Conservation (phyloP, 2,888 invertebrate species). For the Pandemis corylana region DNA sequence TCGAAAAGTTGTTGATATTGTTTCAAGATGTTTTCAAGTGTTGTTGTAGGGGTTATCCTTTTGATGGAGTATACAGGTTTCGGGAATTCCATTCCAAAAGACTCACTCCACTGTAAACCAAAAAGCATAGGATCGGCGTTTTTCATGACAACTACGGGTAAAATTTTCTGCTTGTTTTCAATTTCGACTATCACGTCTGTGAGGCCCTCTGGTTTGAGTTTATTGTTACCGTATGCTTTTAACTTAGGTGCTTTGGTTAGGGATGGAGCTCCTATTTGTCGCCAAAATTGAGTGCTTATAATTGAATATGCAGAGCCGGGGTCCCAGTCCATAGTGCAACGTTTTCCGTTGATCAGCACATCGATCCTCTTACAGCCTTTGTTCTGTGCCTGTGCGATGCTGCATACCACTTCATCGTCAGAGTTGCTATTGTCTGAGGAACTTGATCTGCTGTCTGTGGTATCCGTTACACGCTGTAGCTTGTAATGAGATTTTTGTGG, state of each 20-base stretch:
- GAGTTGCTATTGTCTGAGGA: not conserved
- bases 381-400: not conserved
- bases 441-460: not conserved
- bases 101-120: slow-evolving; percentile 29
- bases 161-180: not conserved
- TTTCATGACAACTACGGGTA: not conserved
- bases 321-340: not conserved
- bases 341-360: not conserved
- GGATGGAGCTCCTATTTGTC: slow-evolving; percentile 7
- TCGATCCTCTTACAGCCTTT: not conserved
- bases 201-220: not conserved
- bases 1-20: too few species aligned
- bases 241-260: too few species aligned
- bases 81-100: slow-evolving; percentile 3
- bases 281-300: not conserved
- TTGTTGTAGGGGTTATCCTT: slow-evolving; percentile 1
- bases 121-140: not conserved
- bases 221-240: not conserved
- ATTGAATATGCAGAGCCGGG: not conserved
- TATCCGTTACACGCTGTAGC: not conserved
- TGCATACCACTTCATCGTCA: not conserved
- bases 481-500: too few species aligned
- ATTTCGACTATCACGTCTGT: not conserved
- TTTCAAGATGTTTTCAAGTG: slow-evolving; percentile 10
- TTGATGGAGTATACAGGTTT: slow-evolving; percentile 2